Evolutionary conservation across 2,797 vertebrate species (phyloP).

Genomic region (Siniperca undulata): DNA sequence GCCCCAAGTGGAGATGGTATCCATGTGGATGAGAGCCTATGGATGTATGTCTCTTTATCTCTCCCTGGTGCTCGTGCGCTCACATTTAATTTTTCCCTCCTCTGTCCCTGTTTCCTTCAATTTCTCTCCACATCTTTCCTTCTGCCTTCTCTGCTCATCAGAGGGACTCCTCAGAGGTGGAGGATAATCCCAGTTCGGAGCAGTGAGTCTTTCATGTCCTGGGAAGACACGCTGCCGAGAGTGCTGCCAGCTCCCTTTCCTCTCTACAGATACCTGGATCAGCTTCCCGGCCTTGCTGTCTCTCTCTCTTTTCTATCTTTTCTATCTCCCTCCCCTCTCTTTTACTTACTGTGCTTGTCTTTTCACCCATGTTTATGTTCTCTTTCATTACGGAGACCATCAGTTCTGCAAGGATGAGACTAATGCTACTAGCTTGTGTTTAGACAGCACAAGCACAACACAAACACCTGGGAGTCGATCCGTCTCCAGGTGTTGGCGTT

Average conservation of each 20-base stretch:
- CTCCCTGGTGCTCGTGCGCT: conserved; percentile 45
- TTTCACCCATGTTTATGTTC: conserved; percentile 51
- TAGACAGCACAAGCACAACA: conserved; percentile 48
- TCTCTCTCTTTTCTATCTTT: neutral
- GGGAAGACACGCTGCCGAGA: conserved; percentile 73
- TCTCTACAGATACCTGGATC: conserved; percentile 61
- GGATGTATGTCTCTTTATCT: conserved; percentile 56
- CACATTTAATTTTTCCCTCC: conserved; percentile 60
- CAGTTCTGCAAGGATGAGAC: conserved; percentile 39
- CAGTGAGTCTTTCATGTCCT: conserved; percentile 80
- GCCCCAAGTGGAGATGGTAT: conserved; percentile 60
- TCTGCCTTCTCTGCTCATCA: conserved; percentile 69
- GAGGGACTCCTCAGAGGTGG: conserved; percentile 76
- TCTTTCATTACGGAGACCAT: conserved; percentile 59
- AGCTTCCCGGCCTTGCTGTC: conserved; percentile 24
- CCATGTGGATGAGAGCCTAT: conserved; percentile 45
- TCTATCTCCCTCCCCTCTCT: neutral
- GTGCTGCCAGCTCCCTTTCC: conserved; percentile 60
- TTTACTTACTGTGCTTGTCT: conserved; percentile 17
- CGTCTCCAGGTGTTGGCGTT: conserved; percentile 40
- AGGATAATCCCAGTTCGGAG: conserved; percentile 79
- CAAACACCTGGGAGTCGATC: conserved; percentile 55
- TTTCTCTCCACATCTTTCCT: conserved; percentile 68
- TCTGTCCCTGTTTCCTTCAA: conserved; percentile 63
- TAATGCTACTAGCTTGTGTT: conserved; percentile 45